These are phyloP conservation scores for Lepidurus arcticus DNA, from an alignment of 1,140 invertebrate genomes.

Conservation along the genomic window DNA sequence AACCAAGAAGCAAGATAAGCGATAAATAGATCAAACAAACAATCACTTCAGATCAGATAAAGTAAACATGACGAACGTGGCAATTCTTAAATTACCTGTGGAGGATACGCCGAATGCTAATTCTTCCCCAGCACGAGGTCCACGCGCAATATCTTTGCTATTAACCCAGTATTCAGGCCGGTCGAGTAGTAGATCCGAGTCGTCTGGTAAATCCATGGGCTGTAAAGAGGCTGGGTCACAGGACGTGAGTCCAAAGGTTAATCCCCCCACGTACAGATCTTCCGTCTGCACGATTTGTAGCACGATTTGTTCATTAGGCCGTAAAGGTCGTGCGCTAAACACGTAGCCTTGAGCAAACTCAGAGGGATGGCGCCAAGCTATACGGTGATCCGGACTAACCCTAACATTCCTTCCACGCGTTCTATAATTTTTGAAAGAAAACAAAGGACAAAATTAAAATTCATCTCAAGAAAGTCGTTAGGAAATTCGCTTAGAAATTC, in stretches of 20 bases:
- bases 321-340: slow-evolving; percentile 77
- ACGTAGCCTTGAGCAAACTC: slow-evolving; percentile 94
- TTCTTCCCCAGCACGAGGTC: slow-evolving; percentile 77
- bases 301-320: slow-evolving; percentile 77
- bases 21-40: not conserved
- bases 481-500: not conserved
- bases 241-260: slow-evolving; percentile 87
- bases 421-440: slow-evolving; percentile 25
- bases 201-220: slow-evolving; percentile 75
- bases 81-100: slow-evolving; percentile 50
- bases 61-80: not conserved
- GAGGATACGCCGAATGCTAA: slow-evolving; percentile 78
- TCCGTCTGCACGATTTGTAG: slow-evolving; percentile 78
- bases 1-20: not conserved
- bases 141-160: slow-evolving; percentile 81
- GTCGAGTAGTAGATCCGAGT: slow-evolving; percentile 85
- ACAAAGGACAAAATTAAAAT: not conserved
- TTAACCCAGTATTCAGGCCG: slow-evolving; percentile 96
- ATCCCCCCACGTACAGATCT: slow-evolving; percentile 73
- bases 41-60: not conserved
- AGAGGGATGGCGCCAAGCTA: slow-evolving; percentile 70
- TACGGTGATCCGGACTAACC: slow-evolving; percentile 68
- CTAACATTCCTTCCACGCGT: slow-evolving; percentile 73
- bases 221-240: slow-evolving; percentile 76
- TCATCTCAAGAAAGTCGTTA: not conserved